Evolutionary conservation across 2,113 vertebrate species (phyloP).

Genomic region (Clupea harengus): DNA sequence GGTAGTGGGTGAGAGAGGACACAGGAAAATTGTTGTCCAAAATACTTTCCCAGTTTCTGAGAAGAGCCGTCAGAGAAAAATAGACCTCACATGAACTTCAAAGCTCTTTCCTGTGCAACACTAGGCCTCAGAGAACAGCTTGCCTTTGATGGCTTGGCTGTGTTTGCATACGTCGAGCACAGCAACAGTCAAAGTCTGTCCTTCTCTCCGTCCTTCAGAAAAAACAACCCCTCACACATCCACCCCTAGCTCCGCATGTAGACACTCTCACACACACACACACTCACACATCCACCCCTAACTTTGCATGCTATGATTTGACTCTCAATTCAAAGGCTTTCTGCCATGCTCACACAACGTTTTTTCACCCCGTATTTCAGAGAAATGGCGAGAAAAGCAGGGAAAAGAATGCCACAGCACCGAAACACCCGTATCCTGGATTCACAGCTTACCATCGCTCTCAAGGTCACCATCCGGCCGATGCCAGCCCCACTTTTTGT

Average conservation of each 20-base stretch:
- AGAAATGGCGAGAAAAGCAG: background rate
- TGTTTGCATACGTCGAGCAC: slow-evolving; percentile 13
- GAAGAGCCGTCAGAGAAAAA: slow-evolving; percentile 34
- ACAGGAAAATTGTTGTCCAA: background rate
- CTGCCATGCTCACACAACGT: background rate
- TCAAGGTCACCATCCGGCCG: no score
- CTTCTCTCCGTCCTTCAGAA: background rate
- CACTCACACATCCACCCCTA: background rate
- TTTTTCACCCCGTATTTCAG: background rate
- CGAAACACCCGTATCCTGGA: no score
- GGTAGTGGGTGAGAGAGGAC: background rate
- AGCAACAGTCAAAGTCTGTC: slow-evolving; percentile 13
- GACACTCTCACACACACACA: background rate
- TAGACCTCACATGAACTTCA: slow-evolving; percentile 26
- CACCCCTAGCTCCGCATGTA: background rate
- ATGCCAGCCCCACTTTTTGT: no score
- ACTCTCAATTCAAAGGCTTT: background rate
- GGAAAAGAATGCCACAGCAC: no score
- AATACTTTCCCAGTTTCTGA: slow-evolving; percentile 47
- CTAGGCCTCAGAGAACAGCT: slow-evolving; percentile 37
- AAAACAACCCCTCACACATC: background rate
- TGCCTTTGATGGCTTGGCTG: background rate
- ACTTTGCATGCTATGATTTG: background rate
- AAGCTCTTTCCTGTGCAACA: slow-evolving; percentile 46
- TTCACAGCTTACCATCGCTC: no score